Conservation (phyloP, 2,797 vertebrate species). For the Notolabrus celidotus region DNA sequence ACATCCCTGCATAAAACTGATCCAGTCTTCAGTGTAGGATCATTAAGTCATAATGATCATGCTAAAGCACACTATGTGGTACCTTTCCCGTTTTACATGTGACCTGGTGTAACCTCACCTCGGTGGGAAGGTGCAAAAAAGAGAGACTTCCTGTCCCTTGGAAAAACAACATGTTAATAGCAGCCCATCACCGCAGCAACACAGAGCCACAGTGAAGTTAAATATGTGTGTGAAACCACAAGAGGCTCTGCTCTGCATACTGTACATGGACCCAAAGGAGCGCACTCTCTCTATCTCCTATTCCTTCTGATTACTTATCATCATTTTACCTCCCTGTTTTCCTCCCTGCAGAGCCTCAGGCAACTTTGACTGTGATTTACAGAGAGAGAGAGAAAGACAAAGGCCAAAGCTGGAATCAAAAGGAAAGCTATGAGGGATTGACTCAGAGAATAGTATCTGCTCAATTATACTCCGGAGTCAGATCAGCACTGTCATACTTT, state of each 20-base stretch:
- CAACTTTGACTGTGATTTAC: slow-evolving; percentile 75
- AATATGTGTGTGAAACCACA: slow-evolving; percentile 80
- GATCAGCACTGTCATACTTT: slow-evolving; percentile 62
- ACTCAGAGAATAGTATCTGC: slow-evolving; percentile 55
- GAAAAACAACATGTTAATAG: slow-evolving; percentile 79
- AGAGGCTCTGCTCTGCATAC: slow-evolving; percentile 66
- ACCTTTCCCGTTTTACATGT: slow-evolving; percentile 37
- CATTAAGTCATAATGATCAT: slow-evolving; percentile 53
- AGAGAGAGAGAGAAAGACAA: slow-evolving; percentile 63
- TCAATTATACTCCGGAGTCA: slow-evolving; percentile 71
- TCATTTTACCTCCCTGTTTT: slow-evolving; percentile 16
- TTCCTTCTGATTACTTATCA: slow-evolving; percentile 67
- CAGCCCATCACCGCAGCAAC: slow-evolving; percentile 73
- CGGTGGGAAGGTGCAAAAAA: slow-evolving; percentile 52
- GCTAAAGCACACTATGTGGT: slow-evolving; percentile 31
- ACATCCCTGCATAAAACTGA: slow-evolving; percentile 52
- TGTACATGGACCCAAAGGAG: slow-evolving; percentile 64
- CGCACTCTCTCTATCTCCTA: slow-evolving; percentile 54
- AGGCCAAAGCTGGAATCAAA: slow-evolving; percentile 66
- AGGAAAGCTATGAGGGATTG: slow-evolving; percentile 76
- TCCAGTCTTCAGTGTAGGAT: slow-evolving; percentile 38
- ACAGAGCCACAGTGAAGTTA: slow-evolving; percentile 72
- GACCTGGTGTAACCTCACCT: slow-evolving; percentile 71
- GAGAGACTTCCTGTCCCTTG: slow-evolving; percentile 69
- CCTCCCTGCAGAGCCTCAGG: slow-evolving; percentile 44